phyloP scores from a whole-genome alignment of 2,113 vertebrate genomes.

The Panthera leo region DNA sequence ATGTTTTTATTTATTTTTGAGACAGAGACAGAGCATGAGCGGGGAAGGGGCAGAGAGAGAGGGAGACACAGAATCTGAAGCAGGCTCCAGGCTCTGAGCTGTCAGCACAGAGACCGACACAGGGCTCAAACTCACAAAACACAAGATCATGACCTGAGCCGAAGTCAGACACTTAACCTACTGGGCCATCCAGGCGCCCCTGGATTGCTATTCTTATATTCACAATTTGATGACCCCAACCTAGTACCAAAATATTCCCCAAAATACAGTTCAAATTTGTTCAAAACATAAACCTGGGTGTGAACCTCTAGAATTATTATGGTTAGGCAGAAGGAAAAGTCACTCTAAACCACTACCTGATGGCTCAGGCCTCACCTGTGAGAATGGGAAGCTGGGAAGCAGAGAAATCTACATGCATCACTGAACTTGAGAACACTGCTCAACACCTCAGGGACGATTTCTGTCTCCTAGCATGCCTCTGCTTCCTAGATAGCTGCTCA shows the following conservation, averaged over 20 bases:
- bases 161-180: no score
- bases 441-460: neutral
- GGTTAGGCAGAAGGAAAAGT: neutral
- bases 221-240: neutral
- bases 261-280: neutral
- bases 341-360: neutral
- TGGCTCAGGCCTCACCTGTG: neutral
- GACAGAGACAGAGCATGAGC: no score
- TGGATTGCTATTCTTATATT: neutral
- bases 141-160: no score
- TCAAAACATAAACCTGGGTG: neutral
- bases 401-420: neutral
- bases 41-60: no score
- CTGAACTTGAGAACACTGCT: neutral
- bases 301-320: neutral
- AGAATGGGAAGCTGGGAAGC: neutral
- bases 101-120: no score
- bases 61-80: no score
- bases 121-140: no score
- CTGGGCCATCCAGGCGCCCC: no score
- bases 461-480: constrained; percentile 20
- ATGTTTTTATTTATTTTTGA: no score
- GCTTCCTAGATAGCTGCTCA: constrained; percentile 92
- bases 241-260: neutral
- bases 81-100: no score